Evolutionary conservation across 1,140 invertebrate species (phyloP).

Genomic region (Brachionus rotundiformis): DNA sequence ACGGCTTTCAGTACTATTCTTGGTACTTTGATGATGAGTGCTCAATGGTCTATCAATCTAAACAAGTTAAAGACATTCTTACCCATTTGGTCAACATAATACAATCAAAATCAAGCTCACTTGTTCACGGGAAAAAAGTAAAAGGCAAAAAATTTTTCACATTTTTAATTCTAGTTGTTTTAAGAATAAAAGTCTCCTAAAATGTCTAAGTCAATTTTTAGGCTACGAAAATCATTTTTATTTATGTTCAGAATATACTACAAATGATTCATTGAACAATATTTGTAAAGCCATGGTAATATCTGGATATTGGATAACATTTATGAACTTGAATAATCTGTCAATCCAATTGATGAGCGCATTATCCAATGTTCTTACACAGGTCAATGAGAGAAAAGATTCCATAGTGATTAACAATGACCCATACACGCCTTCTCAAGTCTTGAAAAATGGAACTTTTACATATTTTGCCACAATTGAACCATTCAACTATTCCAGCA

Average conservation of each 20-base stretch:
- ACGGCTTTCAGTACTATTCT: slow-evolving; percentile 29
- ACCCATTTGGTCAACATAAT: slow-evolving; percentile 9
- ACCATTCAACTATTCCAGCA: slow-evolving; percentile 55
- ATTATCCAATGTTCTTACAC: slow-evolving; percentile 58
- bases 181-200: slow-evolving; percentile 10
- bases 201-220: slow-evolving; percentile 55
- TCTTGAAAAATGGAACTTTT: slow-evolving; percentile 56
- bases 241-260: slow-evolving; percentile 58
- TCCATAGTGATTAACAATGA: slow-evolving; percentile 53
- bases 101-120: slow-evolving; percentile 16
- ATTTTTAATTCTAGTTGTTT: not conserved
- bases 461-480: slow-evolving; percentile 56
- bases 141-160: not conserved
- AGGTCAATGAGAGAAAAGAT: slow-evolving; percentile 54
- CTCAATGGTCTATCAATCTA: not conserved
- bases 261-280: slow-evolving; percentile 57
- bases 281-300: slow-evolving; percentile 59
- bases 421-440: slow-evolving; percentile 57
- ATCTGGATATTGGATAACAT: slow-evolving; percentile 61
- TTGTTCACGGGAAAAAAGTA: slow-evolving; percentile 32
- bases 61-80: not conserved
- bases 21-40: not conserved
- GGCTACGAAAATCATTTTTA: slow-evolving; percentile 60
- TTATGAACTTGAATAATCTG: slow-evolving; percentile 58
- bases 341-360: slow-evolving; percentile 57